Evolutionary conservation across 2,113 vertebrate species (phyloP), one percentile per base, ranked within the genome.

Genomic region (Gyps fulvus): DNA sequence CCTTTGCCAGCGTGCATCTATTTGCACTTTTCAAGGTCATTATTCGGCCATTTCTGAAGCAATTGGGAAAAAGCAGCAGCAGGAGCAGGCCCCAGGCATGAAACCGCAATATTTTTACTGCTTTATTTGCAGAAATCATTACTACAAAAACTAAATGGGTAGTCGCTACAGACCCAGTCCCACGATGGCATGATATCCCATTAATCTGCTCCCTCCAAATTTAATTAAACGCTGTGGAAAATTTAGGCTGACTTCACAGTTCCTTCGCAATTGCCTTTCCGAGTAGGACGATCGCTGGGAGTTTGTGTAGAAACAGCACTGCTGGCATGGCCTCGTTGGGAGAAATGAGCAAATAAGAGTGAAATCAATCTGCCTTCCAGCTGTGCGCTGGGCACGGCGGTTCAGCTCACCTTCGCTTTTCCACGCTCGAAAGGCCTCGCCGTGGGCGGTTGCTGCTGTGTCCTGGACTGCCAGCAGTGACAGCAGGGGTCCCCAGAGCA

Each of bases 231-330:
- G 0, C 40, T 7, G 0, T 3, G 9, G 54, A 43, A 90, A 69
- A 66, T 61, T 16, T 3, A 25, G 63, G 14, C 55, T 45, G 42
- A 38, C 20, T 67, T 49, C 58, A 40, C 45, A 16, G 34, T 43
- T 72, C 66, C 72, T 93, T 66, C 0, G 0, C 31, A 45, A 42
- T 34, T 57, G 16, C 40, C 21, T 70, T 65, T 49, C 49, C 0
- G 1, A 61, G 12, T 1, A 5, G 16, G 1, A 20, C 0, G 0
- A 23, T 31, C 18, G 0, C 62, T 16, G 66, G 40, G 25, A n/a
- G 21, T 7, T 70, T 4, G 20, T n/a, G 32, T 8, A 47, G 67
- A 61, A 95, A 5, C 29, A 10, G 52, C 55, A 13, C 22, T 78
- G 78, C 34, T 3, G 1, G 40, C 0, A 0, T 8, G 38, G 38